Conservation (phyloP, 2,113 vertebrate species). For the Nesoenas mayeri region DNA sequence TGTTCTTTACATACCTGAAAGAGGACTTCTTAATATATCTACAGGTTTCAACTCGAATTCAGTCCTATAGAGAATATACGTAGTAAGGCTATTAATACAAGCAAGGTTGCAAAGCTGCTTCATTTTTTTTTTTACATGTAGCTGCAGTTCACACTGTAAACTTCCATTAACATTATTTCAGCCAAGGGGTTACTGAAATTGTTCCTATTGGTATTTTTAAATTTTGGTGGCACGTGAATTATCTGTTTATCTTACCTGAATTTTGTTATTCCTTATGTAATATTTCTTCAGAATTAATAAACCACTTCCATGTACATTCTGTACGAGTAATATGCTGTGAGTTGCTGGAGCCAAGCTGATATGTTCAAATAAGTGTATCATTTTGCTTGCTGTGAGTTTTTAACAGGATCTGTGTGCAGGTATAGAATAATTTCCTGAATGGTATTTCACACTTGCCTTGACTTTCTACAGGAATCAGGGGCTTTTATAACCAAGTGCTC, state of each 20-base stretch:
- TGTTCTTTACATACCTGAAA: background rate
- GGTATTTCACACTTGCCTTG: background rate
- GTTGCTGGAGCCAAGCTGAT: background rate
- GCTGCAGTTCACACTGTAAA: background rate
- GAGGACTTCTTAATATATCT: background rate
- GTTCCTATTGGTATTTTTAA: background rate
- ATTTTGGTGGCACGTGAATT: accelerated
- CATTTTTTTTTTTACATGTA: background rate
- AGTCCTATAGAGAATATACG: too few species aligned
- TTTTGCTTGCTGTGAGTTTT: background rate
- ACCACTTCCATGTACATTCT: accelerated
- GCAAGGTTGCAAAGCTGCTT: background rate
- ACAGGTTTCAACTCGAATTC: background rate
- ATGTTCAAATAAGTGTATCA: background rate
- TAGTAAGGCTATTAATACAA: background rate
- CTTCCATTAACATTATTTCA: background rate
- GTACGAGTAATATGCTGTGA: accelerated
- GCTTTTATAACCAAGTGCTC: accelerated
- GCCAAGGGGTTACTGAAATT: background rate
- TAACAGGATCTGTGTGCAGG: background rate
- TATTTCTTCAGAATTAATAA: background rate
- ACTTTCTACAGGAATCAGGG: background rate
- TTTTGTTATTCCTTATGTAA: background rate
- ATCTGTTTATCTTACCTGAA: background rate
- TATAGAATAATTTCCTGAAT: background rate